Evolutionary conservation across 2,113 vertebrate species (phyloP).

Genomic region (Proteles cristata): DNA sequence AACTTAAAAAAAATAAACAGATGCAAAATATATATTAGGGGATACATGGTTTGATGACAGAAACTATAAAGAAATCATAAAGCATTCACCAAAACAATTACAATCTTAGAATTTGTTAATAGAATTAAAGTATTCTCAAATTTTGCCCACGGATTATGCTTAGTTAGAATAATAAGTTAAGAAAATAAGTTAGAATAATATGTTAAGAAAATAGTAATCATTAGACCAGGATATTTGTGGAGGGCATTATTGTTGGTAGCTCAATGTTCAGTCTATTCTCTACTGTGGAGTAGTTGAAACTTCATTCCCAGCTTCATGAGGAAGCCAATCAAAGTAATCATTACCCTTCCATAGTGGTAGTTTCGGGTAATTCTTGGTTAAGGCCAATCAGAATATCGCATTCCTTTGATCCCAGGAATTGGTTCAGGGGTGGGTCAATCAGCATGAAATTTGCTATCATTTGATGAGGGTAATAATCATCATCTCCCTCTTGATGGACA

Average conservation of each 20-base stretch:
- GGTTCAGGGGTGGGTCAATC: neutral
- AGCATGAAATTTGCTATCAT: neutral
- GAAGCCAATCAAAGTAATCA: neutral
- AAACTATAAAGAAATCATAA: constrained; percentile 12
- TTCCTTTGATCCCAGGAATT: neutral
- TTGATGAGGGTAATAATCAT: neutral
- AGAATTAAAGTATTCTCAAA: constrained; percentile 13
- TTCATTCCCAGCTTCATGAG: neutral
- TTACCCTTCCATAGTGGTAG: neutral
- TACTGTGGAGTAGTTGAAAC: neutral
- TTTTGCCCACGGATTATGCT: neutral
- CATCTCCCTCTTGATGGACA: neutral
- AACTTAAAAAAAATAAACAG: neutral
- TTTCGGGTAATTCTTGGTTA: constrained; percentile 6
- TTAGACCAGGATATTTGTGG: neutral
- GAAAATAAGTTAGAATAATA: no score
- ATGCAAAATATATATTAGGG: neutral
- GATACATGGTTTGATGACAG: neutral
- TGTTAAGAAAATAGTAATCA: neutral
- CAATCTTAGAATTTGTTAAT: constrained; percentile 15
- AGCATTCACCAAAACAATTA: neutral
- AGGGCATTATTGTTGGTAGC: neutral
- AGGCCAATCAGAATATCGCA: neutral
- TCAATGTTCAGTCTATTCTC: neutral
- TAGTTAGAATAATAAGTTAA: constrained; percentile 12